Percentiles rank a stretch among this genome's conserved stretches.
Conservation (phyloP, 1,140 invertebrate genomes). For the Trachymyrmex cornetzi region DNA sequence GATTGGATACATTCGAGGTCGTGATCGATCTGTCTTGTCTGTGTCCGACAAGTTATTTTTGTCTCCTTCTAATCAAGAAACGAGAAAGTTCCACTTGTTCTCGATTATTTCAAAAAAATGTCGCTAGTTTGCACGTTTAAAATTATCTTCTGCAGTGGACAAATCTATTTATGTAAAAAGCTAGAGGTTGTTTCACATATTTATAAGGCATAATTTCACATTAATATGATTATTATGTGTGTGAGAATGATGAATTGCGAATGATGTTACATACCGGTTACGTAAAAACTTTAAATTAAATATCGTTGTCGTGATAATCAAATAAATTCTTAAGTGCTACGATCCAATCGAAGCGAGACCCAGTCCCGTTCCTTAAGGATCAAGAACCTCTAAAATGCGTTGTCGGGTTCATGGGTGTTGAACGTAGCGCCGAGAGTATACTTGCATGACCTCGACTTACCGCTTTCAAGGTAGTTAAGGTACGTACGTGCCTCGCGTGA, state of each 20-base stretch:
- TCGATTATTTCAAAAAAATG: slow-evolving; percentile 36
- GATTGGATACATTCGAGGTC: slow-evolving; percentile 44
- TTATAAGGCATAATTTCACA: neutral
- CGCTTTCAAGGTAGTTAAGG: slow-evolving; percentile 80
- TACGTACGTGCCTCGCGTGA: slow-evolving; percentile 80
- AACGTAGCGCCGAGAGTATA: slow-evolving; percentile 28
- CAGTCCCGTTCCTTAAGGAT: slow-evolving; percentile 48
- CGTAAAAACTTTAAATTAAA: neutral
- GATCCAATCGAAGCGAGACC: slow-evolving; percentile 19
- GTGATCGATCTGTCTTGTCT: slow-evolving; percentile 59
- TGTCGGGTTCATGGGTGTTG: slow-evolving; percentile 54
- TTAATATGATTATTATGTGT: neutral
- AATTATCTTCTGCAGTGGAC: neutral
- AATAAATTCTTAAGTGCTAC: neutral
- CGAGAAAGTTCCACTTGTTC: slow-evolving; percentile 21
- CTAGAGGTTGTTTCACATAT: neutral
- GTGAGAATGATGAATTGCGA: neutral
- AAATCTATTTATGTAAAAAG: neutral
- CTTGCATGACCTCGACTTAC: slow-evolving; percentile 76
- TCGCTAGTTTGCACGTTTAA: neutral
- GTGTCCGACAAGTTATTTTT: slow-evolving; percentile 33
- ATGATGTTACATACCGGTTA: neutral
- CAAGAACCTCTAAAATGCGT: slow-evolving; percentile 52
- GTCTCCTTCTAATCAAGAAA: neutral
- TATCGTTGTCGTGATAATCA: neutral